Evolutionary conservation across 2,888 invertebrate genomes (phyloP), one percentile per base, ranked within the genome.

Genomic region (Kuschelorhynchus macadamiae): DNA sequence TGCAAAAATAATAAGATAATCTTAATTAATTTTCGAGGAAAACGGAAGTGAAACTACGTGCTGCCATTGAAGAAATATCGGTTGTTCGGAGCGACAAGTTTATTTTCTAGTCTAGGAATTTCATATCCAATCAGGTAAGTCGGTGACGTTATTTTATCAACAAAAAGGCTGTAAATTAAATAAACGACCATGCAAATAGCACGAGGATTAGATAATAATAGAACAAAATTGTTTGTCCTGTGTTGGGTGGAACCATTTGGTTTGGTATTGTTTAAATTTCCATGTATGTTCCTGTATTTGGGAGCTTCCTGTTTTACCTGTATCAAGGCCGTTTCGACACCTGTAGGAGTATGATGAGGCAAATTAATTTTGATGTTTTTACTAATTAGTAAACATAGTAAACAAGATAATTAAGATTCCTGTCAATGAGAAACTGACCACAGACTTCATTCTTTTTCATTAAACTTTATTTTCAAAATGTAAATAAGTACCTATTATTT

Each of bases 121-220:
- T 49, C 21, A 12, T 49, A 36, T 18, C 36, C 46, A 21, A 49
- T 52, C 66, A 66, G 66, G 66, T 66, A 66, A 66, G 46, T 41
- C 25, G 52, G 32, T 66, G 66, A 60, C 55, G 46, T 66, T 59
- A 59, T 59, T 66, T 44, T 65, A 65, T 65, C 65, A 65, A 65
- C 65, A 50, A 57, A 62, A 56, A 33, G 33, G 20, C 49, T 57
- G 21, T 64, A 57, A 64, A 57, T 50, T 57, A 42, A 64, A 36
- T 57, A 57, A 64, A 18, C 33, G 30, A 14, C 32, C 52, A 20
- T 16, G 42, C 32, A 53, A 62, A 53, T 42, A 62, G 32, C 20
- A 44, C 36, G 44, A 17, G 25, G 32, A 42, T 59, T 59, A n/a
- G 47, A 46, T 47, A 36, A 59, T 39, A 53, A n/a, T 36, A 39